Conservation (phyloP, 23 tunicate genomes). For the Styela plicata region DNA sequence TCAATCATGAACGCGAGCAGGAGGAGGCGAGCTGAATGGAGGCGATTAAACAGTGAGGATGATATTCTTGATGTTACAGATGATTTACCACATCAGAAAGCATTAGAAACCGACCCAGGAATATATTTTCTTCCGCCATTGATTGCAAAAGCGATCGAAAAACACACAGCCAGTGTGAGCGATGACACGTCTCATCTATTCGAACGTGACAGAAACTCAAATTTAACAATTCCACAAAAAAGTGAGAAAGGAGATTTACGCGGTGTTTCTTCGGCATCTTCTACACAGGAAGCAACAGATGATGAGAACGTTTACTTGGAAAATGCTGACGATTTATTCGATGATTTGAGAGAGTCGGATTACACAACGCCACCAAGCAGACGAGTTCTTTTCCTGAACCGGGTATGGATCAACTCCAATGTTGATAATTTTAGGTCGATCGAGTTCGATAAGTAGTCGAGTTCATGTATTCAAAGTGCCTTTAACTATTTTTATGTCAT, state of each 20-base stretch:
- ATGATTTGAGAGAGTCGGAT: background rate
- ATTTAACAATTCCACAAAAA: background rate
- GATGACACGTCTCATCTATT: background rate
- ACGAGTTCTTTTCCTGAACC: background rate
- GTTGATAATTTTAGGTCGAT: too few species aligned
- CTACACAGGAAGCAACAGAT: conserved; percentile 1
- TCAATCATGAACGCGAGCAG: background rate
- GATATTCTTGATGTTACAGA: background rate
- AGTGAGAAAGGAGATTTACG: background rate
- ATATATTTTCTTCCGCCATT: conserved; percentile 1
- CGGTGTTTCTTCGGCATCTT: background rate
- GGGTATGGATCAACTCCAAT: too few species aligned
- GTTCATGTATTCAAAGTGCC: too few species aligned
- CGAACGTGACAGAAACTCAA: background rate
- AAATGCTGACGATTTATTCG: conserved; percentile 5
- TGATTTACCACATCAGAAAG: background rate
- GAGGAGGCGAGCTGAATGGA: background rate
- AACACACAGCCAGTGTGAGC: background rate
- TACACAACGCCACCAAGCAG: background rate
- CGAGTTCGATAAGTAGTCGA: too few species aligned
- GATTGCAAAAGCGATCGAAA: background rate
- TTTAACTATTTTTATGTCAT: too few species aligned
- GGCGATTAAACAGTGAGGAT: background rate
- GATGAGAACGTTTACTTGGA: conserved; percentile 10
- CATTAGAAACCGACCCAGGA: background rate